phyloP scores from a whole-genome alignment of 2,113 vertebrate genomes.

The Amphiprion ocellaris region DNA sequence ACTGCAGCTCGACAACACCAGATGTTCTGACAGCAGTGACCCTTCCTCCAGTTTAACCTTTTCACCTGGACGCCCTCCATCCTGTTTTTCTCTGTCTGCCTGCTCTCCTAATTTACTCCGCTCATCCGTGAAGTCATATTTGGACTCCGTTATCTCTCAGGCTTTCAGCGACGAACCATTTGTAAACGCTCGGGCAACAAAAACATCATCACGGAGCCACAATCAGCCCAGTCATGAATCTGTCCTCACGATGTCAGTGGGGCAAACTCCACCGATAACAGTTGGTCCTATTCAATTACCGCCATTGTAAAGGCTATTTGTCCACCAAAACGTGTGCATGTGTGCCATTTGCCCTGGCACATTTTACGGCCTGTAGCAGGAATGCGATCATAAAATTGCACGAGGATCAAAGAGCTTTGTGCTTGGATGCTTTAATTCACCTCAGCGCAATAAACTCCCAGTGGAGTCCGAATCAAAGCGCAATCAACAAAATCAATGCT shows the following conservation, averaged over 20 bases:
- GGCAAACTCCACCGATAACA: conserved; percentile 18
- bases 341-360: not conserved
- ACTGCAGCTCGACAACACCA: conserved; percentile 62
- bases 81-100: conserved; percentile 56
- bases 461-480: not conserved
- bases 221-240: not conserved
- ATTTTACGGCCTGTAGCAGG: conserved; percentile 41
- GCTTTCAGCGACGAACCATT: conserved; percentile 44
- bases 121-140: conserved; percentile 57
- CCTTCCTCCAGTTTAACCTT: conserved; percentile 35
- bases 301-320: conserved; percentile 39
- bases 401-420: not conserved
- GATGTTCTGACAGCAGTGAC: conserved; percentile 60
- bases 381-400: conserved; percentile 45
- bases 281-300: conserved; percentile 29
- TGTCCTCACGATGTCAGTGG: not conserved
- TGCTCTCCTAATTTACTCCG: conserved; percentile 39
- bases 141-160: conserved; percentile 56
- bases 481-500: not conserved
- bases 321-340: conserved; percentile 2
- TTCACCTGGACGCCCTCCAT: conserved; percentile 51
- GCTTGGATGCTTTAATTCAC: conserved; percentile 24
- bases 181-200: conserved; percentile 26
- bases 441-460: not conserved
- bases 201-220: conserved; percentile 45